A percentile compares a stretch with the other conserved stretches of the same genome.
These are phyloP conservation scores for Aporrectodea caliginosa DNA, from an alignment of 1,140 invertebrate genomes.

Conservation along the genomic window DNA sequence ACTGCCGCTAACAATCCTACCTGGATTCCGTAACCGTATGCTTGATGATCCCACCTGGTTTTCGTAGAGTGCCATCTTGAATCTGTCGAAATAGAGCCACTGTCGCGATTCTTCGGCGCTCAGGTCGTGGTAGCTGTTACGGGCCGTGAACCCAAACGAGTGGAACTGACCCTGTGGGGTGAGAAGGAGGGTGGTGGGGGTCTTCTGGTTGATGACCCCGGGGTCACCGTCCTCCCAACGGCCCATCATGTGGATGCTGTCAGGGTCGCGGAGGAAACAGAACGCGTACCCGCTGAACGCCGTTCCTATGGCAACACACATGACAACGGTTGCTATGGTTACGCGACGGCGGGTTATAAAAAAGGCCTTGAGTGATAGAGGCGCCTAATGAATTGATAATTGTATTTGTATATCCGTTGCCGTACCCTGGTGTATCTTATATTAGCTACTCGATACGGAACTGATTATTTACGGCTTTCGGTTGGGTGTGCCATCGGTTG, in stretches of 20 bases:
- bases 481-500: no score
- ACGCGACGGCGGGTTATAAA: no score
- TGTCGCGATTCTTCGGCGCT: slow-evolving; percentile 58
- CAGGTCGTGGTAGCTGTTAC: slow-evolving; percentile 63
- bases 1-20: not conserved
- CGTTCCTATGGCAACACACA: slow-evolving; percentile 61
- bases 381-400: no score
- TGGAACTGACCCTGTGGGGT: slow-evolving; percentile 61
- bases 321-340: slow-evolving; percentile 1
- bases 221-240: slow-evolving; percentile 65
- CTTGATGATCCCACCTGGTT: slow-evolving; percentile 55
- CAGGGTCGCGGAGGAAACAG: slow-evolving; percentile 60
- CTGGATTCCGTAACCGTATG: not conserved
- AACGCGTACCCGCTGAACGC: slow-evolving; percentile 66
- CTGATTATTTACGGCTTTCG: no score
- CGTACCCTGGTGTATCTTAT: no score
- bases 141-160: slow-evolving; percentile 62
- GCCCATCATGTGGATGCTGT: slow-evolving; percentile 63
- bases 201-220: slow-evolving; percentile 63
- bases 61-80: slow-evolving; percentile 64
- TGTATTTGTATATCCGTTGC: no score
- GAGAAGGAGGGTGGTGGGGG: slow-evolving; percentile 61
- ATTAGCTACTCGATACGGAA: no score
- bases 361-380: no score
- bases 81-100: slow-evolving; percentile 65